These are phyloP conservation scores for Cnemophilus loriae DNA, from an alignment of 2,113 vertebrate genomes.

Conservation along the genomic window DNA sequence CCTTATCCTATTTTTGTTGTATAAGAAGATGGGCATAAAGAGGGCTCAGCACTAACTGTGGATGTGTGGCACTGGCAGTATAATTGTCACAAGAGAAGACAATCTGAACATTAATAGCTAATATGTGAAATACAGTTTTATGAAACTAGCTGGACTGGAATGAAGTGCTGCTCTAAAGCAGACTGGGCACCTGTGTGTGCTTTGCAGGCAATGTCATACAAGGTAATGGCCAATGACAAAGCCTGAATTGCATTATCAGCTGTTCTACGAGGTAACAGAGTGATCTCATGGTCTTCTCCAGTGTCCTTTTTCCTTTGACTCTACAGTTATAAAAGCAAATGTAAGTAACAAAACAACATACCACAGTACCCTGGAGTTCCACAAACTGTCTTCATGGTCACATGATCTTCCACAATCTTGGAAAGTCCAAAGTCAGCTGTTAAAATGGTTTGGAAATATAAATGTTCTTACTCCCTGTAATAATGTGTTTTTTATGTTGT, in stretches of 20 bases:
- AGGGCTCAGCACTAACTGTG: not conserved
- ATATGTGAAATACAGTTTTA: not conserved
- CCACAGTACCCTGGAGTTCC: slow-evolving; percentile 88
- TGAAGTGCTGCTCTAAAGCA: not conserved
- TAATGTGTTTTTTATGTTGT: not conserved
- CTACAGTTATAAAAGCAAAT: not conserved
- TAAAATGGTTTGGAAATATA: slow-evolving; percentile 19
- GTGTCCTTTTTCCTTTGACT: not conserved
- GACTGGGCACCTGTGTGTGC: not conserved
- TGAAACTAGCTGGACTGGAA: not conserved
- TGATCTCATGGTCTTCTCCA: not conserved
- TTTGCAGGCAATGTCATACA: not conserved
- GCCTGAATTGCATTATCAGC: not conserved
- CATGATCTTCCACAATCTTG: slow-evolving; percentile 86
- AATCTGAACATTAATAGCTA: not conserved
- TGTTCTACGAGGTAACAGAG: not conserved
- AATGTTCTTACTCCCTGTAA: not conserved
- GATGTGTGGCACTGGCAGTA: not conserved
- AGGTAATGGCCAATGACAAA: not conserved
- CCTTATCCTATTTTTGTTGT: not conserved
- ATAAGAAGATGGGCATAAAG: not conserved
- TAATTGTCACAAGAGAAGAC: not conserved
- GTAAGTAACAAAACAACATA: slow-evolving; percentile 58
- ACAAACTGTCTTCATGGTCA: slow-evolving; percentile 88
- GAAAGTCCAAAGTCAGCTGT: slow-evolving; percentile 88